Base-by-base conservation (phyloP, 2,113 vertebrate genomes). In the Perca fluviatilis region DNA sequence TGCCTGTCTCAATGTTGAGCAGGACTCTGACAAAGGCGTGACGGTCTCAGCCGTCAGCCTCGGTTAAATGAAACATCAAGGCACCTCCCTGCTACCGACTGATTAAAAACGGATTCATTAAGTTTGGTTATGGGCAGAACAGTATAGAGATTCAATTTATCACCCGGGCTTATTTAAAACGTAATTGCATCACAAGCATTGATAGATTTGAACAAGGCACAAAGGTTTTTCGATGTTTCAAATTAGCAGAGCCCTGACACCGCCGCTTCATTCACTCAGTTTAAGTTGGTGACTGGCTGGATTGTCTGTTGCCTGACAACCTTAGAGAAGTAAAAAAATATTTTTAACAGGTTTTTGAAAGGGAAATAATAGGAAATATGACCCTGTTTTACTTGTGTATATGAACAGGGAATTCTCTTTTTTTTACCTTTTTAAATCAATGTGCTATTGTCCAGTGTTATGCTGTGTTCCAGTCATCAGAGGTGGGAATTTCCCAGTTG, bases 31-130 rank as follows among this genome's bases (percentile, higher is more conserved):
- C 64, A 72, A 77, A 83, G 80, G 53, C 81, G 8, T 27, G 73
- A 77, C 56, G 69, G 79, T 76, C 83, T 93, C 46, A 73, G 88
- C 79, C 47, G 60, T 86, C 86, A 91, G 78, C 82, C 67, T 65
- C 23, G 43, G 81, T 90, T 91, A 87, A 93, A 92, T 89, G 84
- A 92, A 92, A 93, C 85, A 91, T 92, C 91, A 90, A 89, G 84
- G 83, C 84, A 63, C 75, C 79, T 84, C 71, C 75, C 83, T 88
- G 84, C 76, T 91, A 89, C 78, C 81, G 69, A 43, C 90, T 92
- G 91, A 93, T 93, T 94, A 90, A 91, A 91, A 92, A 90, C 89
- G 73, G 86, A 93, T 94, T 94, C 90, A 94, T 95, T 92, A 93
- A 86, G 90, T 91, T 92, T 89, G 89, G 90, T 90, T 88, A 85